Evolutionary conservation across 1,140 invertebrate species (phyloP), one percentile per base, ranked within the genome.

Genomic region (Potamilus streckersoni): DNA sequence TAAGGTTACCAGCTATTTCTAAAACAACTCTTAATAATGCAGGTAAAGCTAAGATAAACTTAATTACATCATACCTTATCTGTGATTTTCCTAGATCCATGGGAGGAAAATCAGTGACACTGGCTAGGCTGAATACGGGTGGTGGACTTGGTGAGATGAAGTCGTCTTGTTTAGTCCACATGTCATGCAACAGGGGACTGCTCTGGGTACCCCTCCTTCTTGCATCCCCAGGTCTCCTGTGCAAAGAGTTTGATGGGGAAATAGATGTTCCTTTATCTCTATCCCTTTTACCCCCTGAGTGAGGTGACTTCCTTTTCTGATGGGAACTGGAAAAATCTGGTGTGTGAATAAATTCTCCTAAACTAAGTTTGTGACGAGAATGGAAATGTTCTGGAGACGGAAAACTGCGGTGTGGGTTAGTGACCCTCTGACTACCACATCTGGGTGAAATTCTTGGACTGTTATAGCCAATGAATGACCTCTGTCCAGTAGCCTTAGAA

Each of bases 321-420:
- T 57, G 61, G 31, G 57, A 61, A 67, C 63, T 58, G 56, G 68
- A 71, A 49, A 49, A 49, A 58, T 77, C 69, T 31, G 75, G 75
- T 2, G 70, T 77, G n/a, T 66, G 27, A 57, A 76, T 70, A 23
- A 77, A 77, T 67, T 77, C 75, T 11, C 69, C 75, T 23, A 77
- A 55, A 71, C 70, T 72, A n/a, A 77, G 57, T 61, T 77, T 77
- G 23, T 77, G 75, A 59, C 73, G 72, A 16, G 75, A 77, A 31
- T 71, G 67, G n/a, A 67, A 66, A 59, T 66, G 64, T 23, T 77
- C 75, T 19, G 75, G 75, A 17, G 75, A 72, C 57, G 63, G 65
- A 60, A 69, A 71, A 23, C 17, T 59, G 11, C 38, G 6, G 38
- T 49, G 63, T 73, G 59, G 17, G 63, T 69, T 71, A 64, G 60